phyloP scores from a whole-genome alignment of 30 jellyfish, hydroid and myxozoan genomes.

The Cassiopea xamachana region DNA sequence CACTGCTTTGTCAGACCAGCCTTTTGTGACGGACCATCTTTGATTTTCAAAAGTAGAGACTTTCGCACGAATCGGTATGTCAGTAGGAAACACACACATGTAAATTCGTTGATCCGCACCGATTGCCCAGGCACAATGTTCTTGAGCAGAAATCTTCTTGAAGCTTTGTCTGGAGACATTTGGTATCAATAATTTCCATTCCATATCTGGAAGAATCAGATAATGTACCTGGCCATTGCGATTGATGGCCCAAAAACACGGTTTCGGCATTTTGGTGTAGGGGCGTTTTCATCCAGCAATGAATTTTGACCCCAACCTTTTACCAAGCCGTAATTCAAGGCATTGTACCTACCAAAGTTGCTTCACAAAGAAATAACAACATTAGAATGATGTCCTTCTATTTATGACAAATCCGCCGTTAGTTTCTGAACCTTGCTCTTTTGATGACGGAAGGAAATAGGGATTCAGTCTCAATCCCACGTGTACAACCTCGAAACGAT shows the following conservation, averaged over 20 bases:
- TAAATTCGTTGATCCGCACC: slow-evolving; percentile 89
- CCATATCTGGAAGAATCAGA: slow-evolving; percentile 21
- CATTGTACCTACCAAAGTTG: too few relatives aligned
- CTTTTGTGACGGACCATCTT: slow-evolving; percentile 83
- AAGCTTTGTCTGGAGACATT: slow-evolving; percentile 54
- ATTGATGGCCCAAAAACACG: slow-evolving; percentile 45
- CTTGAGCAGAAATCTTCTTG: slow-evolving; percentile 71
- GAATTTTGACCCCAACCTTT: too few relatives aligned
- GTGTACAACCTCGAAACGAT: background rate
- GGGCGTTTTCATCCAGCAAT: background rate
- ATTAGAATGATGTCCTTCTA: too few relatives aligned
- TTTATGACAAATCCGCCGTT: too few relatives aligned
- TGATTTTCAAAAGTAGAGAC: slow-evolving; percentile 84
- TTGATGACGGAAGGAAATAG: slow-evolving; percentile 36
- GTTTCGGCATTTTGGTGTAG: slow-evolving; percentile 19
- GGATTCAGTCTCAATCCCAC: background rate
- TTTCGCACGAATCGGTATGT: slow-evolving; percentile 78
- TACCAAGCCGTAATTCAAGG: too few relatives aligned
- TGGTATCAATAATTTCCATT: slow-evolving; percentile 19
- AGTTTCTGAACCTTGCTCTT: background rate
- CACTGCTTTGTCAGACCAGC: slow-evolving; percentile 87
- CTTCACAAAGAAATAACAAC: too few relatives aligned
- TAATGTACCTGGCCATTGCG: slow-evolving; percentile 36
- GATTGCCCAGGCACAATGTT: slow-evolving; percentile 93
- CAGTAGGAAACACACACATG: slow-evolving; percentile 79